These are phyloP conservation scores for Ceratosolen fusciceps DNA, from an alignment of 1,140 invertebrate species.

Conservation along the genomic window DNA sequence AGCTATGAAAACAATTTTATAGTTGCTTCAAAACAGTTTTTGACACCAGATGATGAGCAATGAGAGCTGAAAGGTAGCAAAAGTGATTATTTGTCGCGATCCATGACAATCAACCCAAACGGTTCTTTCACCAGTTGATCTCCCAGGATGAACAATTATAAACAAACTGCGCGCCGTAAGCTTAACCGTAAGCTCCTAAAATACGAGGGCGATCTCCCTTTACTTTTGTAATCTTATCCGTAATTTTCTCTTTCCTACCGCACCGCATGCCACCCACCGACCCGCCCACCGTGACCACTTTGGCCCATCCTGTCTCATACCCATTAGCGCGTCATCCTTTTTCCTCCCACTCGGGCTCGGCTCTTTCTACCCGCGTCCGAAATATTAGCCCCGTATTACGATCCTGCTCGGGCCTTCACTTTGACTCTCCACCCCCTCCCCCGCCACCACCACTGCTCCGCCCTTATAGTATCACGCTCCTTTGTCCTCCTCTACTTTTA, in stretches of 20 bases:
- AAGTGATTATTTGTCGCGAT: too few relatives aligned
- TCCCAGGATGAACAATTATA: constrained; percentile 1
- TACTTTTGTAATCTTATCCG: not conserved
- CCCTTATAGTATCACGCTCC: too few relatives aligned
- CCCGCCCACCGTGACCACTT: not conserved
- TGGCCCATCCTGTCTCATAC: not conserved
- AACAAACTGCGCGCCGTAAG: not conserved
- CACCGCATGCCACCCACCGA: too few relatives aligned
- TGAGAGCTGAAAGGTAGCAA: too few relatives aligned
- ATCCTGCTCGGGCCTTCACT: not conserved
- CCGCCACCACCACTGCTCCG: too few relatives aligned
- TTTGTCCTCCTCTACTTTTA: not conserved
- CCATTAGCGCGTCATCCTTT: not conserved
- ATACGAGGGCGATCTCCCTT: not conserved
- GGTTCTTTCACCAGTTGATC: not conserved
- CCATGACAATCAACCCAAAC: not conserved
- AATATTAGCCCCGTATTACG: constrained; percentile 30
- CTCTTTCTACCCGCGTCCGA: constrained; percentile 30
- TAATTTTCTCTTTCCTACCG: constrained; percentile 24
- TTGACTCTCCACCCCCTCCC: not conserved
- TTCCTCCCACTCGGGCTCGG: not conserved
- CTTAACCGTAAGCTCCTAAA: not conserved
- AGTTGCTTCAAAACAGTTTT: not conserved
- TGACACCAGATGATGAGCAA: not conserved
- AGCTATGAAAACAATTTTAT: not conserved